Percentiles rank a stretch among this genome's conserved stretches.
Evolutionary conservation across 2,888 invertebrate species (phyloP).

Genomic region (Hoplodrina blanda): DNA sequence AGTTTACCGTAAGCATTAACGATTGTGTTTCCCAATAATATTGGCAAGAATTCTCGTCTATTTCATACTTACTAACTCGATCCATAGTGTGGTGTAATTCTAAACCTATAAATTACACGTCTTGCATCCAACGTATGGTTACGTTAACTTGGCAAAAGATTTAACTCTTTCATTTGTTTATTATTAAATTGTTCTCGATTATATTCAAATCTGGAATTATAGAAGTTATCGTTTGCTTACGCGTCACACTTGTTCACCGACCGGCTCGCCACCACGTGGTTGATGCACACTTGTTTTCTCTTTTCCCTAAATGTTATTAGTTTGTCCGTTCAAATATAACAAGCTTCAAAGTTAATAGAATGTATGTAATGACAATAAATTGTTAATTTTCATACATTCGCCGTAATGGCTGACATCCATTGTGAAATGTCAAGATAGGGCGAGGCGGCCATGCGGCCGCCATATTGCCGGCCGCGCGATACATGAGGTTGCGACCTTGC

Average conservation of each 20-base stretch:
- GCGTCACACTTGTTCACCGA: slow-evolving; percentile 84
- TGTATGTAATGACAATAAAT: slow-evolving; percentile 32
- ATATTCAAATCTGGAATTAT: slow-evolving; percentile 71
- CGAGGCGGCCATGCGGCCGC: slow-evolving; percentile 90
- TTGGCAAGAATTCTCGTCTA: neutral
- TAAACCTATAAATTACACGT: slow-evolving; percentile 42
- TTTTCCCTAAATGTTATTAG: slow-evolving; percentile 43
- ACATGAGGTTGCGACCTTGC: slow-evolving; percentile 88
- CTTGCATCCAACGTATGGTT: slow-evolving; percentile 54
- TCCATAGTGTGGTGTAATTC: slow-evolving; percentile 43
- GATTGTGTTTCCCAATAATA: slow-evolving; percentile 51
- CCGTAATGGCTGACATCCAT: slow-evolving; percentile 87
- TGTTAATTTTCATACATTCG: slow-evolving; percentile 56
- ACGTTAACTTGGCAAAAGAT: slow-evolving; percentile 38
- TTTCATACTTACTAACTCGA: slow-evolving; percentile 3
- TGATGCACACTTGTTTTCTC: slow-evolving; percentile 73
- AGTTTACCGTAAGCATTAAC: slow-evolving; percentile 67
- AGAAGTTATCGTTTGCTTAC: slow-evolving; percentile 80
- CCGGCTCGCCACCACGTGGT: slow-evolving; percentile 90
- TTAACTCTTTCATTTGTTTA: slow-evolving; percentile 63
- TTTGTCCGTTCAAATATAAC: slow-evolving; percentile 17
- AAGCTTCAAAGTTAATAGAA: neutral
- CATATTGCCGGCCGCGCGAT: slow-evolving; percentile 89
- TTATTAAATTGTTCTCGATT: slow-evolving; percentile 43
- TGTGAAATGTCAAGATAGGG: slow-evolving; percentile 90